A percentile compares a stretch with the other conserved stretches of the same genome.
Conservation (phyloP, 2,797 vertebrate species). For the Diplodus puntazzo region DNA sequence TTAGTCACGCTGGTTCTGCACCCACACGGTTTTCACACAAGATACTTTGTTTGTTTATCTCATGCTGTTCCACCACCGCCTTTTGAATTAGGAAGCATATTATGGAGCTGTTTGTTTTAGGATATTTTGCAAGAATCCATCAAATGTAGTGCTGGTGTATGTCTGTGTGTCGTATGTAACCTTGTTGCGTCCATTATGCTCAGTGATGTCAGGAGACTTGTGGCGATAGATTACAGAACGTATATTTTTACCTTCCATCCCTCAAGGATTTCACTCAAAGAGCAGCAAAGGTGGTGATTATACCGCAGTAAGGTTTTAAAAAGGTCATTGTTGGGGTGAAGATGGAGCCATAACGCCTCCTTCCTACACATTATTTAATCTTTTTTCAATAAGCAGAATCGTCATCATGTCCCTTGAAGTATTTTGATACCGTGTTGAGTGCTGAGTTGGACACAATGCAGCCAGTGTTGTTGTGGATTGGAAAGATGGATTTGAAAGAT, state of each 20-base stretch:
- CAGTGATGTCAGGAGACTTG: not conserved
- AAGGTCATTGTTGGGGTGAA: not conserved
- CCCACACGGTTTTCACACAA: slow-evolving; percentile 70
- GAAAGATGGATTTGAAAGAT: slow-evolving; percentile 72
- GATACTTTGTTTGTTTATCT: slow-evolving; percentile 56
- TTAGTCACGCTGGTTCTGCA: slow-evolving; percentile 71
- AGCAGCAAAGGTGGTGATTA: slow-evolving; percentile 9
- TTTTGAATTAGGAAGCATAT: slow-evolving; percentile 20
- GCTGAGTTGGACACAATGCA: slow-evolving; percentile 58
- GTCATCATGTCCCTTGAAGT: slow-evolving; percentile 21
- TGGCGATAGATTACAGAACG: slow-evolving; percentile 8
- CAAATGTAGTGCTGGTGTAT: not conserved
- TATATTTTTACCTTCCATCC: slow-evolving; percentile 8
- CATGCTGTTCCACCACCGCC: not conserved
- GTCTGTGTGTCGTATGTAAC: no score
- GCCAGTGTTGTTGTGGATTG: slow-evolving; percentile 61
- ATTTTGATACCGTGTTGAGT: slow-evolving; percentile 36
- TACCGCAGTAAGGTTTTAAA: slow-evolving; percentile 4
- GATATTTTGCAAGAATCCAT: slow-evolving; percentile 8
- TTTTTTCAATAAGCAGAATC: slow-evolving; percentile 14
- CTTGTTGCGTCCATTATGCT: no score
- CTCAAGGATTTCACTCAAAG: not conserved
- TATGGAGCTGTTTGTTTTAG: slow-evolving; percentile 2
- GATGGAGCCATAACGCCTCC: not conserved
- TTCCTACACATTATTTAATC: not conserved